Base-by-base conservation (phyloP, 2,113 vertebrate species). In the Haemorhous mexicanus region DNA sequence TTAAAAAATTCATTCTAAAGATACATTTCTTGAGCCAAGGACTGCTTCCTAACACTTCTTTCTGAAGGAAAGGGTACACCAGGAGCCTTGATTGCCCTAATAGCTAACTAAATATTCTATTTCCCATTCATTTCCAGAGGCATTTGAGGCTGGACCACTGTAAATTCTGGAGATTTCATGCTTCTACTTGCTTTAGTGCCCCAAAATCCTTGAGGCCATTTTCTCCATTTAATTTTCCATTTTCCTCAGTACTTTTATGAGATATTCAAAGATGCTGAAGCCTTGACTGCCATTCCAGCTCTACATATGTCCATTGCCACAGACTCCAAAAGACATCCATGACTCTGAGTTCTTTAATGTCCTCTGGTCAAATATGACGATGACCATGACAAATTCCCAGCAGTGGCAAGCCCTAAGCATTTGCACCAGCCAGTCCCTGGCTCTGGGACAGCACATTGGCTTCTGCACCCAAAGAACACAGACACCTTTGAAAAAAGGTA, bases 261-360 rank as follows among this genome's bases (percentile, higher is more conserved):
- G 26, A 62, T 6, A 47, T 1, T 50, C 33, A 39, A 78, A 91
- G 77, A 76, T 9, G 20, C 16, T 83, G 58, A 94, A 87, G 50
- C 28, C 41, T 33, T 21, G 56, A 13, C 55, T 88, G 47, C 27
- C 37, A 56, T 41, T 50, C 28, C 47, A 84, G 50, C 68, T 79
- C 46, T 32, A 53, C 24, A n/a, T 6, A 22, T 1, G 1, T 9
- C 30, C 22, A 44, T 37, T 1, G 0, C 14, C 56, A 53, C 8
- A 50, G 24, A 32, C 78, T 89, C 64, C 59, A 70, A 66, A 84
- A 83, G 43, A 47, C 33, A 85, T 28, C 46, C n/a, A 33, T 28
- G 15, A 47, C 49, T 75, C 37, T 39, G 37, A 78, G 37, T 17
- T 58, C 39, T 66, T 73, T 22, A 62, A 63, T 5, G 27, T 63